Conservation (phyloP, 1,140 invertebrate genomes). For the Coboldia fuscipes region DNA sequence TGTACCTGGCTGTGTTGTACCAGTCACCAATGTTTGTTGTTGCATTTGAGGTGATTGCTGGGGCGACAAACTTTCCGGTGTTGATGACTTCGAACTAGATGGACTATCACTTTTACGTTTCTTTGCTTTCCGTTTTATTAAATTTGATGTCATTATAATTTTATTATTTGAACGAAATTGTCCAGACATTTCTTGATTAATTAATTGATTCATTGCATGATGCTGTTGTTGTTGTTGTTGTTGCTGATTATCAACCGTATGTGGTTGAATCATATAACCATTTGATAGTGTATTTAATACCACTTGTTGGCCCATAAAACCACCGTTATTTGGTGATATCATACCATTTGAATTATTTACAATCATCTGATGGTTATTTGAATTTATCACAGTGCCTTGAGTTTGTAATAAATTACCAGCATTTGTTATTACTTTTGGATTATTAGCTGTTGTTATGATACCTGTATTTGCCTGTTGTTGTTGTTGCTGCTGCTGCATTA, state of each 20-base stretch:
- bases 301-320: constrained; percentile 47
- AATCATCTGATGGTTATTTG: neutral
- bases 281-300: constrained; percentile 62
- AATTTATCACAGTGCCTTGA: neutral
- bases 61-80: constrained; percentile 9
- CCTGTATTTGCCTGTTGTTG: neutral
- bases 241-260: constrained; percentile 36
- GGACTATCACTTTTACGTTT: constrained; percentile 54
- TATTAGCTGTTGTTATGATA: neutral
- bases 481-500: no score
- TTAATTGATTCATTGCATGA: constrained; percentile 23
- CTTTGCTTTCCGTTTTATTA: constrained; percentile 47
- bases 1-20: constrained; percentile 4
- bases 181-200: no score
- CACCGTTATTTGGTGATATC: constrained; percentile 30
- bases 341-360: constrained; percentile 1
- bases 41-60: constrained; percentile 19
- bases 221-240: constrained; percentile 33
- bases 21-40: constrained; percentile 13
- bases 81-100: constrained; percentile 6
- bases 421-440: neutral
- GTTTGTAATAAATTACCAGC: neutral
- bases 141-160: constrained; percentile 42
- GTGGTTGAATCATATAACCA: constrained; percentile 48
- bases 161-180: constrained; percentile 23